phyloP scores from a whole-genome alignment of 1,140 invertebrate genomes.

The Euglossa dilemma region DNA sequence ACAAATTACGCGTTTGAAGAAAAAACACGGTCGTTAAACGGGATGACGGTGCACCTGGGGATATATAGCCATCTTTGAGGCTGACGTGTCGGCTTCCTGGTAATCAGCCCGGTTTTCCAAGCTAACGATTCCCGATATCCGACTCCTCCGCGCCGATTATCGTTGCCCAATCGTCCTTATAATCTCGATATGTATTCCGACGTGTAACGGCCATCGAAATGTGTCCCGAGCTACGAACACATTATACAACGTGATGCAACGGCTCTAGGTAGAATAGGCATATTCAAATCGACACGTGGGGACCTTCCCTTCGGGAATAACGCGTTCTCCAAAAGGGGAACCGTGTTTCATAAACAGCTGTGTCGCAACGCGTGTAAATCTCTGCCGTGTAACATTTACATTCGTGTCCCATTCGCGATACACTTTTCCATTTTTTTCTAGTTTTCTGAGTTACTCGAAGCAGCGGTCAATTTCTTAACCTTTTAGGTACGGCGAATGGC shows the following conservation, averaged over 20 bases:
- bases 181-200: neutral
- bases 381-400: neutral
- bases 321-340: neutral
- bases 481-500: too few species aligned
- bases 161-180: neutral
- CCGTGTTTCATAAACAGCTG: constrained; percentile 17
- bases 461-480: too few species aligned
- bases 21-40: too few species aligned
- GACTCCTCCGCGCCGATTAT: neutral
- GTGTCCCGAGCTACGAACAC: neutral
- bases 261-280: neutral
- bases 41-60: too few species aligned
- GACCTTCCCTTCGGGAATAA: neutral
- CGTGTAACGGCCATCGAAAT: neutral
- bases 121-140: constrained; percentile 1
- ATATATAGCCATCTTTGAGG: too few species aligned
- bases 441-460: too few species aligned
- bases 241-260: constrained; percentile 3
- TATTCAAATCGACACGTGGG: constrained; percentile 38
- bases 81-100: too few species aligned
- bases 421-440: too few species aligned
- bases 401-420: too few species aligned
- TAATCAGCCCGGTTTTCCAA: neutral
- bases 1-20: too few species aligned
- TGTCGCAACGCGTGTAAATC: neutral